phyloP scores from a whole-genome alignment of 92 coral and sea anemone species.

The Bergia sp. region DNA sequence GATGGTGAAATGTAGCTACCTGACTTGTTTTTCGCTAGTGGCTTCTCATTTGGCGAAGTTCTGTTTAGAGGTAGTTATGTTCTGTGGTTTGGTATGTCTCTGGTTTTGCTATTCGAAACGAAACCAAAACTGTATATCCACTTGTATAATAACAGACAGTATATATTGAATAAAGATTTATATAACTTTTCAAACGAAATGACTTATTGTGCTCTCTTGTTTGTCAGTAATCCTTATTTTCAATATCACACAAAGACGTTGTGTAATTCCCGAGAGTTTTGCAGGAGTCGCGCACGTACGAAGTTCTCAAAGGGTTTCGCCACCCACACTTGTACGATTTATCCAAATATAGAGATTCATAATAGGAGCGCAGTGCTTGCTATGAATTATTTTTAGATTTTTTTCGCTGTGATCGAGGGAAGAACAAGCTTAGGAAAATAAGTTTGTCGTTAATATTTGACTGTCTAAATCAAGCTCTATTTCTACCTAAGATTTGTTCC shows the following conservation, averaged over 20 bases:
- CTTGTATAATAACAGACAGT: conserved; percentile 54
- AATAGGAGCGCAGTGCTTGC: no score
- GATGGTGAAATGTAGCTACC: not conserved
- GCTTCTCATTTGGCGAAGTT: conserved; percentile 21
- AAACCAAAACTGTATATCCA: conserved; percentile 18
- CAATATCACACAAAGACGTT: not conserved
- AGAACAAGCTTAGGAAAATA: no score
- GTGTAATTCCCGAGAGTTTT: no score
- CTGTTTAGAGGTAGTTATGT: not conserved
- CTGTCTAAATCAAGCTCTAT: no score
- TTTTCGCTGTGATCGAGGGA: no score
- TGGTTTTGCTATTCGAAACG: conserved; percentile 32
- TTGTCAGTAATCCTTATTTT: not conserved
- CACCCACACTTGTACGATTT: no score
- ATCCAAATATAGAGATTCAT: no score
- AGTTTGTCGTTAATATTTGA: no score
- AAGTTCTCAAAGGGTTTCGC: no score
- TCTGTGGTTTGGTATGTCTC: not conserved
- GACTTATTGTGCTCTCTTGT: not conserved
- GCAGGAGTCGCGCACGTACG: no score
- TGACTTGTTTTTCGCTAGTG: not conserved
- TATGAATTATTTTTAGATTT: no score
- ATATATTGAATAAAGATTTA: conserved; percentile 64
- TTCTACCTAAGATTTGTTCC: no score
- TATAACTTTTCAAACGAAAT: conserved; percentile 26